Evolutionary conservation across 2,888 invertebrate genomes (phyloP).

Genomic region (Polylopha cassiicola): DNA sequence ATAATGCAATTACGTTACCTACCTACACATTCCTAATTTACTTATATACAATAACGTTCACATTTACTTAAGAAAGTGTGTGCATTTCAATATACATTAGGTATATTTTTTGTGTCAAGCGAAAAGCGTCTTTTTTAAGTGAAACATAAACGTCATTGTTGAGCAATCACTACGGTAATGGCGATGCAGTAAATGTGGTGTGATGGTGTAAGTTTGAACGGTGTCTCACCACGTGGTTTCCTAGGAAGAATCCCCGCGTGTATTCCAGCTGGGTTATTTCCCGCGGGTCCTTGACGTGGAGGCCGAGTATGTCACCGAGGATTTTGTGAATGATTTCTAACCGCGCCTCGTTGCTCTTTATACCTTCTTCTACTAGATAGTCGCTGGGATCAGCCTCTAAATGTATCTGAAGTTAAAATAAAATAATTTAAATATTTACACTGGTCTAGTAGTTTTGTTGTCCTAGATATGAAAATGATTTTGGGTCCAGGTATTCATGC

Average conservation of each 20-base stretch:
- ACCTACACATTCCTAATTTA: slow-evolving; percentile 28
- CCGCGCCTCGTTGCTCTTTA: slow-evolving; percentile 79
- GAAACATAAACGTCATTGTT: slow-evolving; percentile 29
- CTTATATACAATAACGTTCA: slow-evolving; percentile 23
- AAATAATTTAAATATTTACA: no score
- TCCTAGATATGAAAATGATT: no score
- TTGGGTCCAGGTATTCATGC: no score
- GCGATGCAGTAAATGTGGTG: slow-evolving; percentile 35
- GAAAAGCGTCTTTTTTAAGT: neutral
- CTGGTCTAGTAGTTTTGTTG: no score
- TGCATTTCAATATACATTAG: no score
- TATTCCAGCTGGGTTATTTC: slow-evolving; percentile 60
- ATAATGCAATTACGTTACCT: slow-evolving; percentile 36
- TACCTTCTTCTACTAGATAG: slow-evolving; percentile 64
- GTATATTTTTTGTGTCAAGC: neutral
- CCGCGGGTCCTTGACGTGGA: slow-evolving; percentile 74
- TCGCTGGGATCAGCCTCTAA: slow-evolving; percentile 85
- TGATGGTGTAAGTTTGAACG: neutral
- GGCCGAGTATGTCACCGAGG: slow-evolving; percentile 81
- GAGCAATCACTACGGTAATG: slow-evolving; percentile 53
- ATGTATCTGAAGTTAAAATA: slow-evolving; percentile 80
- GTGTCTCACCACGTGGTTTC: slow-evolving; percentile 84
- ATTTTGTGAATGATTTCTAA: slow-evolving; percentile 87
- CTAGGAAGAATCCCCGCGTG: slow-evolving; percentile 85
- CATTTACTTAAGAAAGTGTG: slow-evolving; percentile 22